Evolutionary conservation across 2,113 vertebrate genomes (phyloP).

Genomic region (Pterophyllum scalare): DNA sequence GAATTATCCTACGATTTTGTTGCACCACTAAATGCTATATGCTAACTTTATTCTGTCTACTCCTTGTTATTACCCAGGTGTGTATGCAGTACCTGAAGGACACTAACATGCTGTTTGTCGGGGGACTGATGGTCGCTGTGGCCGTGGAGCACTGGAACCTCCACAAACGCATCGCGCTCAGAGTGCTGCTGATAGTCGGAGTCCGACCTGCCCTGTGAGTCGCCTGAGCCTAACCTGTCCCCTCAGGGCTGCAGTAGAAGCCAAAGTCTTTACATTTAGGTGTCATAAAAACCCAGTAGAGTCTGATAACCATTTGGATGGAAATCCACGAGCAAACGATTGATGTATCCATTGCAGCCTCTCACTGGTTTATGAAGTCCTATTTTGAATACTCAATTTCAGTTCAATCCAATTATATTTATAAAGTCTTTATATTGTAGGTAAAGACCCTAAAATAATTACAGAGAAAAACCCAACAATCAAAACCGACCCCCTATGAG

Average conservation of each 20-base stretch:
- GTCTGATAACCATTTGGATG: too few species aligned
- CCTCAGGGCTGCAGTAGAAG: background rate
- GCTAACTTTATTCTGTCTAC: background rate
- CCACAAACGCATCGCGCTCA: constrained; percentile 93
- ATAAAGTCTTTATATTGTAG: too few species aligned
- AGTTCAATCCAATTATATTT: too few species aligned
- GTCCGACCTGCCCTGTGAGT: constrained; percentile 91
- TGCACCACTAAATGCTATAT: background rate
- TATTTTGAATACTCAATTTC: too few species aligned
- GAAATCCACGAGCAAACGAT: too few species aligned
- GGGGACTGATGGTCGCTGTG: constrained; percentile 91
- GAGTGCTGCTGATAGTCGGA: constrained; percentile 88
- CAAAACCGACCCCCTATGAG: too few species aligned
- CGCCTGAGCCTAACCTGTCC: background rate
- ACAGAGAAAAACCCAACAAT: too few species aligned
- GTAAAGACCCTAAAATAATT: too few species aligned
- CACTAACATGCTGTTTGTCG: constrained; percentile 96
- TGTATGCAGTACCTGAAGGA: constrained; percentile 97
- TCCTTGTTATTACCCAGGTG: constrained; percentile 80
- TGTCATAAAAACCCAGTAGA: too few species aligned
- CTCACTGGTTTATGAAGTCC: too few species aligned
- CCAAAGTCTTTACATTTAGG: too few species aligned
- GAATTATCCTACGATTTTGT: background rate
- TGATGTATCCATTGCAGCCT: too few species aligned
- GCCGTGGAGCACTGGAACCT: constrained; percentile 95